These are phyloP conservation scores for Engystomops pustulosus DNA, from an alignment of 2,113 vertebrate species.

Conservation along the genomic window DNA sequence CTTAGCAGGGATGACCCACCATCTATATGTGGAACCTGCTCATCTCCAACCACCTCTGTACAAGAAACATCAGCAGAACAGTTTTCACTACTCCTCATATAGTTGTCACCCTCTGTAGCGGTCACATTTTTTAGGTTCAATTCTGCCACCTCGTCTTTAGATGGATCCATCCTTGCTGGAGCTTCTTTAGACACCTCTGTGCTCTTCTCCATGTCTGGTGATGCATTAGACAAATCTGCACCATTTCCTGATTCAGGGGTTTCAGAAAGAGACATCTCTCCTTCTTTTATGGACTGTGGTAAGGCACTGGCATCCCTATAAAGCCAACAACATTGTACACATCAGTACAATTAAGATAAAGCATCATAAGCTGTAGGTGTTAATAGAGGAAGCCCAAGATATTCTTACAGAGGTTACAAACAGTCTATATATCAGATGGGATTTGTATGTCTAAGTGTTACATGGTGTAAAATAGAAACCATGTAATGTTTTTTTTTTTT, in stretches of 20 bases:
- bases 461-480: neutral
- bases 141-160: neutral
- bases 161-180: too few species aligned
- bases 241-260: slow-evolving; percentile 19
- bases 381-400: too few species aligned
- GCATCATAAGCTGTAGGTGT: too few species aligned
- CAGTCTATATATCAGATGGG: too few species aligned
- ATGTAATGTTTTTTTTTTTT: neutral
- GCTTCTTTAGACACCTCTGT: neutral
- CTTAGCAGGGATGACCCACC: neutral
- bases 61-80: neutral
- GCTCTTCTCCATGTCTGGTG: too few species aligned
- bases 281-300: slow-evolving; percentile 63
- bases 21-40: slow-evolving; percentile 62
- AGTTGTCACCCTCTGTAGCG: neutral
- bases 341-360: neutral
- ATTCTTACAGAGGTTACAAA: too few species aligned
- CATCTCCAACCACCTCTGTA: slow-evolving; percentile 39
- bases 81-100: neutral
- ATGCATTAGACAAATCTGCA: neutral
- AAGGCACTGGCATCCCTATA: slow-evolving; percentile 64
- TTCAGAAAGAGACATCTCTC: slow-evolving; percentile 56
- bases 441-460: neutral
- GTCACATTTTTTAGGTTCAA: neutral
- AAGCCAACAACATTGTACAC: neutral